Base-by-base conservation (phyloP, 1,140 invertebrate genomes). In the Bombus turneri region DNA sequence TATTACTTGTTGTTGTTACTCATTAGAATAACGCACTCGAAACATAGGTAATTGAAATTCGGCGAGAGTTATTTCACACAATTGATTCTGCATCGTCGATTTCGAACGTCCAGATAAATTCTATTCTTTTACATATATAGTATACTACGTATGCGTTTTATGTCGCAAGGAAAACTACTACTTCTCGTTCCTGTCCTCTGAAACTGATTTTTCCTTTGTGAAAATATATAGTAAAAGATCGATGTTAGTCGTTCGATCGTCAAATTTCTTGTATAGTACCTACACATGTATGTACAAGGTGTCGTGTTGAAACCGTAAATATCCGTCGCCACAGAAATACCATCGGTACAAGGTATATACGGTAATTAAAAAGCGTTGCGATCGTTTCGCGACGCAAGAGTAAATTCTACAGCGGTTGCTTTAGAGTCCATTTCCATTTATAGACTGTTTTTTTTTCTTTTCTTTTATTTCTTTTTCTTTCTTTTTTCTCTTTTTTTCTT, bases 51-150 rank as follows among this genome's bases (percentile, higher is more conserved):
- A 87, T 88, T 72, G 85, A 88, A 90, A 72, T 91, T 90, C 87
- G 92, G 91, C 91, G 87, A 91, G 90, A 92, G 80, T 92, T 91
- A 91, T 86, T 93, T 90, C 84, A 89, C 87, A 86, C 57, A 78
- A 80, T 22, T 25, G 37, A 87, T 91, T 82, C 34, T 79, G 62
- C n/a, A 73, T 75, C 8, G 72, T 72, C 39, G 13, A 77, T 86
- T 81, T 82, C 72, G 31, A 43, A 62, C 78, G 43, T 57, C 72
- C 41, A 71, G 76, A 66, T 77, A 39, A 77, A 77, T 80, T 83
- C 72, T 53, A 53, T 53, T 53, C 5, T 53, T 53, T 53, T 22
- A 53, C 18, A 53, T 53, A 22, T 22, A 53, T 53, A 22, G 18
- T 22, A 53, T 53, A 53, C 22, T 22, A 53, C 47, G 47, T 53